These are phyloP conservation scores for Phaetusa simplex DNA, from an alignment of 2,113 vertebrate genomes.

Conservation along the genomic window DNA sequence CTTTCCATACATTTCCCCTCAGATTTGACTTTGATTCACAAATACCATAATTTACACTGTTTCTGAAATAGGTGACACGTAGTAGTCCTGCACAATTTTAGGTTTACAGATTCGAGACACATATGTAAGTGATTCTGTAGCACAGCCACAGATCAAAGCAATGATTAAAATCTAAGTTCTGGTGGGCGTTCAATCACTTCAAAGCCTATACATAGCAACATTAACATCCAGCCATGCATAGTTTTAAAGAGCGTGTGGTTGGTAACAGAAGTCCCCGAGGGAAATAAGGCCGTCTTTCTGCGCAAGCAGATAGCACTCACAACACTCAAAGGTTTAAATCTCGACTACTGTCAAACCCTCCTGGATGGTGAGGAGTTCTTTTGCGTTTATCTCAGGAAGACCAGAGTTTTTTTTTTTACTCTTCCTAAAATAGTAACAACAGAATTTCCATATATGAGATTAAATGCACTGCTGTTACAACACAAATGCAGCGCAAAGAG, in stretches of 20 bases:
- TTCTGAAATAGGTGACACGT: background rate
- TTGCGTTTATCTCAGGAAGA: background rate
- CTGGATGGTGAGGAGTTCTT: background rate
- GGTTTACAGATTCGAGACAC: conserved; percentile 41
- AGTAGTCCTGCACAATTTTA: conserved; percentile 43
- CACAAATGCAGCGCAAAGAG: background rate
- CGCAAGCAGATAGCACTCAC: conserved; percentile 27
- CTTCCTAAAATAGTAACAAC: background rate
- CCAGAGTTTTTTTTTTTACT: background rate
- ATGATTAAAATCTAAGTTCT: conserved; percentile 68
- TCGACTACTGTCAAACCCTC: background rate
- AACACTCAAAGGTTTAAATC: conserved; percentile 24
- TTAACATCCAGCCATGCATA: conserved; percentile 48
- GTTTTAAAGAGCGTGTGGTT: conserved; percentile 26
- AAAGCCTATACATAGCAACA: conserved; percentile 58
- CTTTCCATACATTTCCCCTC: background rate
- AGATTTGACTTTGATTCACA: conserved; percentile 20
- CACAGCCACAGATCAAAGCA: conserved; percentile 61
- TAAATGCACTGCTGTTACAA: background rate
- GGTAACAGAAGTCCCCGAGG: conserved; percentile 13
- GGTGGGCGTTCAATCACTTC: conserved; percentile 63
- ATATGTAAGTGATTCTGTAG: conserved; percentile 60
- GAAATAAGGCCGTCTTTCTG: conserved; percentile 18
- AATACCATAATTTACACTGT: conserved; percentile 1
- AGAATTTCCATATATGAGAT: background rate